Evolutionary conservation across 2,797 vertebrate genomes (phyloP).

Genomic region (Rhinella marina): DNA sequence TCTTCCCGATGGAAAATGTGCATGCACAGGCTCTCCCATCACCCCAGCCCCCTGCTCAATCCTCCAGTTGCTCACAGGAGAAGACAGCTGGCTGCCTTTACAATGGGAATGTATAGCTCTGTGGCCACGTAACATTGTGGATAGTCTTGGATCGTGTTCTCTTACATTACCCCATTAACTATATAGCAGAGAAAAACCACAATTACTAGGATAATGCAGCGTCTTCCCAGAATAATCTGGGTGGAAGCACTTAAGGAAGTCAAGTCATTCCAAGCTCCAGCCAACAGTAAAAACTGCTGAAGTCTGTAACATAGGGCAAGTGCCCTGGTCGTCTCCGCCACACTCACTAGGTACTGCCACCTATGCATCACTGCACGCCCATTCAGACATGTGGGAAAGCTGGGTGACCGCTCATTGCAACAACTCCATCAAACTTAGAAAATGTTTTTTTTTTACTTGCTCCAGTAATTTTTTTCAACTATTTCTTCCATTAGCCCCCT

Average conservation of each 20-base stretch:
- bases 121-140: neutral
- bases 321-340: no score
- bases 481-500: no score
- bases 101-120: constrained; percentile 12
- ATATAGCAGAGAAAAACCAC: constrained; percentile 31
- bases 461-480: no score
- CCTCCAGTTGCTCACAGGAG: constrained; percentile 7
- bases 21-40: neutral
- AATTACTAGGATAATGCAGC: constrained; percentile 31
- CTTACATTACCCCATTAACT: constrained; percentile 35
- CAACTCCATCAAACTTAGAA: no score
- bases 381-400: no score
- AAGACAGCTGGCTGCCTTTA: constrained; percentile 32
- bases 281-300: neutral
- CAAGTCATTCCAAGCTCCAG: neutral
- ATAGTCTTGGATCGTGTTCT: neutral
- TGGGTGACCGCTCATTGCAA: no score
- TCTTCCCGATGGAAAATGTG: constrained; percentile 6
- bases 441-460: no score
- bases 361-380: no score
- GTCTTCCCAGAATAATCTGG: constrained; percentile 31
- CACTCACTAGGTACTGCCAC: no score
- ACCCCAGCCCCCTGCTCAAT: constrained; percentile 9
- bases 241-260: constrained; percentile 37
- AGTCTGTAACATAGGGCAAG: neutral